phyloP scores from a whole-genome alignment of 2,888 invertebrate species.

The Dermolepida albohirtum region DNA sequence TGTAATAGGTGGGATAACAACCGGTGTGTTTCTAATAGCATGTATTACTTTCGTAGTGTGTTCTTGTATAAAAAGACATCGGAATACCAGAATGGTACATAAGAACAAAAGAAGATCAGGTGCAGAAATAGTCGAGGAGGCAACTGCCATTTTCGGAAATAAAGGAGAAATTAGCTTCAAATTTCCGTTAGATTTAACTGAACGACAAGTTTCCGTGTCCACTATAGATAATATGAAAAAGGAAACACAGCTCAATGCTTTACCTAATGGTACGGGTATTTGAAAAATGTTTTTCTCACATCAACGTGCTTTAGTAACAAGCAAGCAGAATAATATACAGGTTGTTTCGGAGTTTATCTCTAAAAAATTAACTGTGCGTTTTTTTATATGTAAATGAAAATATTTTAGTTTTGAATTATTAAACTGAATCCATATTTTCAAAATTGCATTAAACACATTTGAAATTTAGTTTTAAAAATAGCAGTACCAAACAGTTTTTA shows the following conservation, averaged over 20 bases:
- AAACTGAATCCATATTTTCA: no score
- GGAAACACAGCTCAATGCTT: conserved; percentile 57
- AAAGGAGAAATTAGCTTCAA: conserved; percentile 71
- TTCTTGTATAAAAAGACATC: conserved; percentile 77
- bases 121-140: conserved; percentile 57
- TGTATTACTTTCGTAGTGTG: conserved; percentile 67
- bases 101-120: conserved; percentile 53
- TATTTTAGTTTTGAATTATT: no score
- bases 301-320: conserved; percentile 2
- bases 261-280: conserved; percentile 61
- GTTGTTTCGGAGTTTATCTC: no score
- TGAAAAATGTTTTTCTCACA: conserved; percentile 51
- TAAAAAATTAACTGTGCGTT: no score
- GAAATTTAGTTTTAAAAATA: no score
- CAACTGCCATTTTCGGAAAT: conserved; percentile 62
- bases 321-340: not conserved
- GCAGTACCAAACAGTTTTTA: no score
- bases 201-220: conserved; percentile 62
- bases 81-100: conserved; percentile 69
- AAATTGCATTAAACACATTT: no score
- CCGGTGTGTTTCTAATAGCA: conserved; percentile 67
- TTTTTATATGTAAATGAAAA: no score
- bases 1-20: conserved; percentile 66
- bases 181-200: conserved; percentile 67
- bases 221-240: conserved; percentile 65